phyloP scores from a whole-genome alignment of 1,140 invertebrate species.

The Coptotermes formosanus region DNA sequence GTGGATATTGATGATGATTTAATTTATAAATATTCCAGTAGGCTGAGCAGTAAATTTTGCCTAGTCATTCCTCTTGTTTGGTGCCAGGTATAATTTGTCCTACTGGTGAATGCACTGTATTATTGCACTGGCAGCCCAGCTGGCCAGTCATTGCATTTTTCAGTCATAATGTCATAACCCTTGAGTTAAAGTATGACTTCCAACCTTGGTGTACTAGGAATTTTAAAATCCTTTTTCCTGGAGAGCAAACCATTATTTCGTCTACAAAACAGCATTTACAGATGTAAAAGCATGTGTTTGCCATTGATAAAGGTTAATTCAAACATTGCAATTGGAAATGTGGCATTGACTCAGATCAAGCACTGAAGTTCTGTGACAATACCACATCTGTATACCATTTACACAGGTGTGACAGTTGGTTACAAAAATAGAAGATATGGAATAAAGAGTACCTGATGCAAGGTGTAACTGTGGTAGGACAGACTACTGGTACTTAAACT shows the following conservation, averaged over 20 bases:
- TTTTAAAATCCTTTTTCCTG: too few relatives aligned
- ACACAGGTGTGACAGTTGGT: background rate
- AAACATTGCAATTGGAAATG: background rate
- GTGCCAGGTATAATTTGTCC: background rate
- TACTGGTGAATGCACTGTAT: background rate
- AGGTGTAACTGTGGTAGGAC: background rate
- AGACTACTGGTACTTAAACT: background rate
- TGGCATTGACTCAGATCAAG: background rate
- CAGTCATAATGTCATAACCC: too few relatives aligned
- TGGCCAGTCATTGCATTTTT: too few relatives aligned
- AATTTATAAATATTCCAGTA: background rate
- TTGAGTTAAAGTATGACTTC: too few relatives aligned
- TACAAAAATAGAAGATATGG: background rate
- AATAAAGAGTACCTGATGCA: background rate
- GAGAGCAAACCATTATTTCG: too few relatives aligned
- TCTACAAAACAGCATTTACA: too few relatives aligned
- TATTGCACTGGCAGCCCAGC: too few relatives aligned
- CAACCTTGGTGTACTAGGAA: too few relatives aligned
- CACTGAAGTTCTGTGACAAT: background rate
- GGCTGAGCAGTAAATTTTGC: background rate
- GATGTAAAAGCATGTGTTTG: too few relatives aligned
- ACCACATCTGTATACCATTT: background rate
- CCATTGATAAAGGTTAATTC: too few relatives aligned
- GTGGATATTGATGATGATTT: background rate
- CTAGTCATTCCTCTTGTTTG: background rate